A percentile compares a stretch with the other conserved stretches of the same genome.
phyloP scores from a whole-genome alignment of 2,888 invertebrate genomes.

The Sussaba pulchella region DNA sequence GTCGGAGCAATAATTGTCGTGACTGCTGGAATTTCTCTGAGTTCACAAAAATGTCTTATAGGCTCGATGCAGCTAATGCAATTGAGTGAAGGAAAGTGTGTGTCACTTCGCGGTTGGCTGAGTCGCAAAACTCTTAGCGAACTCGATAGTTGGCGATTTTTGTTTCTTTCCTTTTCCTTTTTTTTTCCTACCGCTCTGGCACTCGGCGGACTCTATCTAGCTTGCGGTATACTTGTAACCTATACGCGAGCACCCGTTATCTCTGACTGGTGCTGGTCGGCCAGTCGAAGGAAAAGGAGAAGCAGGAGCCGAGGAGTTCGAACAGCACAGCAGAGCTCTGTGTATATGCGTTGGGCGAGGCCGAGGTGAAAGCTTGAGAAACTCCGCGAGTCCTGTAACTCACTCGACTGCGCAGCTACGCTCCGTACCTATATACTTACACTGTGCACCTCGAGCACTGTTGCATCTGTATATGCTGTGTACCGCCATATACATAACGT shows the following conservation, averaged over 20 bases:
- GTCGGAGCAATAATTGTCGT: constrained; percentile 17
- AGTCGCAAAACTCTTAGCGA: constrained; percentile 68
- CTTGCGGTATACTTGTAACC: constrained; percentile 42
- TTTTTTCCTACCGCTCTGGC: constrained; percentile 72
- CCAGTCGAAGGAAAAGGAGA: constrained; percentile 41
- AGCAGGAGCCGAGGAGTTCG: constrained; percentile 45
- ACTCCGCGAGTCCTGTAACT: constrained; percentile 69
- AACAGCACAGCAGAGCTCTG: constrained; percentile 59
- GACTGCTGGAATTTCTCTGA: constrained; percentile 35
- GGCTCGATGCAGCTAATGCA: constrained; percentile 32
- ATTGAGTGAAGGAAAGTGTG: constrained; percentile 46
- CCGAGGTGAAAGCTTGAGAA: constrained; percentile 80
- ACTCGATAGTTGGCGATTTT: constrained; percentile 70
- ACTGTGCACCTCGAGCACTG: constrained; percentile 38
- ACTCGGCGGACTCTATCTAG: constrained; percentile 45
- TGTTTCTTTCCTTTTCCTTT: constrained; percentile 53
- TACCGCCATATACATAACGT: neutral
- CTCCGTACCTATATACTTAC: constrained; percentile 51
- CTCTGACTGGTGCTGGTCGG: constrained; percentile 51
- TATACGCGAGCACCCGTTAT: constrained; percentile 66
- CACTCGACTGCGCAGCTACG: constrained; percentile 49
- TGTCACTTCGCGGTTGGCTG: constrained; percentile 80
- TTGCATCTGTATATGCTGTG: neutral
- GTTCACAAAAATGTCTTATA: constrained; percentile 20
- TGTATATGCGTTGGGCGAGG: constrained; percentile 74